These are phyloP conservation scores for Gymnoscopelus microlampas DNA, from an alignment of 2,797 vertebrate species.

Conservation along the genomic window DNA sequence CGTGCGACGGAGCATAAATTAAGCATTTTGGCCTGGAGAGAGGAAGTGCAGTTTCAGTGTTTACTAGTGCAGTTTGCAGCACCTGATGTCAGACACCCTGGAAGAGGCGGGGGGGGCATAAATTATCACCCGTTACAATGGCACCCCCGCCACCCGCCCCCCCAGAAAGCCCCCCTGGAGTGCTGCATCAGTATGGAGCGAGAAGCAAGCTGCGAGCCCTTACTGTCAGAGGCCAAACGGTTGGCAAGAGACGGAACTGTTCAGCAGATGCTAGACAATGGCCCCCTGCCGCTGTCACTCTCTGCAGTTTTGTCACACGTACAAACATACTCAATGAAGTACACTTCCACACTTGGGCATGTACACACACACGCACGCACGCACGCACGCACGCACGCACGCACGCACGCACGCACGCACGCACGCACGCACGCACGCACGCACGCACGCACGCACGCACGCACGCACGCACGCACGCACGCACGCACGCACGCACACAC, in stretches of 20 bases:
- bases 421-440: not conserved
- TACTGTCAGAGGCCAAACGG: slow-evolving; percentile 79
- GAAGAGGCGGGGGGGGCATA: slow-evolving; percentile 69
- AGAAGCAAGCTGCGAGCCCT: slow-evolving; percentile 78
- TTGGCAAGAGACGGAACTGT: slow-evolving; percentile 72
- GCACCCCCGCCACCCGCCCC: slow-evolving; percentile 49
- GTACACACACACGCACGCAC: slow-evolving; percentile 10
- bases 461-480: too few species aligned
- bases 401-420: not conserved
- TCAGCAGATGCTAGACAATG: slow-evolving; percentile 63
- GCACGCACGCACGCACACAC: too few species aligned
- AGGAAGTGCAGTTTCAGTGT: slow-evolving; percentile 75
- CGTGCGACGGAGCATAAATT: too few species aligned
- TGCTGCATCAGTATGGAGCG: slow-evolving; percentile 81
- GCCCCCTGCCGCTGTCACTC: slow-evolving; percentile 6
- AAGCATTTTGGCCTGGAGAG: slow-evolving; percentile 34
- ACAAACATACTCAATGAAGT: not conserved
- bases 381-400: too few species aligned
- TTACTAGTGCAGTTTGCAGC: slow-evolving; percentile 72
- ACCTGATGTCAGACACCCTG: slow-evolving; percentile 67
- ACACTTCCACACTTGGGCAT: not conserved
- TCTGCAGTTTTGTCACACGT: too few species aligned
- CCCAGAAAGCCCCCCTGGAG: slow-evolving; percentile 70
- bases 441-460: not conserved
- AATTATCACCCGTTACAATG: slow-evolving; percentile 77